Evolutionary conservation across 2,113 vertebrate species (phyloP), one percentile per base, ranked within the genome.

Genomic region (Poicephalus gulielmi): DNA sequence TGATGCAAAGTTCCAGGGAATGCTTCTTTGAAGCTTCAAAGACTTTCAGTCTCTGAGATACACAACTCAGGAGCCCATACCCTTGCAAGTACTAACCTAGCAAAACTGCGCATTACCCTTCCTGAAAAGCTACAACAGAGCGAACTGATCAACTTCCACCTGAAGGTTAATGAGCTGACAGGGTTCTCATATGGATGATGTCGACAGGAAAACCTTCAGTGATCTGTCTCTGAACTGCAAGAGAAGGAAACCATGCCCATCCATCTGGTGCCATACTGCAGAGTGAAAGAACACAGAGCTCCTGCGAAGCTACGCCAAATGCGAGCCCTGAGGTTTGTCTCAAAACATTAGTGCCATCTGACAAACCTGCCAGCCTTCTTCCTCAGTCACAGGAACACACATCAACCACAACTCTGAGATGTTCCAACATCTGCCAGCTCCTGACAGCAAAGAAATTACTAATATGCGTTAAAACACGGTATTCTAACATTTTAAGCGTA

Each of bases 131-230:
- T 35, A 64, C 60, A 31, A 30, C 9, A 15, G 20, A 52, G 52
- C 59, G 35, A 79, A 82, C 39, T 23, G 78, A 60, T 23, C 71
- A 35, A 22, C 83, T 62, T 84, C 92, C 85, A 88, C 87, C 89
- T 78, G 55, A 46, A 83, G 76, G 85, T 88, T 88, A 63, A 84
- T 11, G 67, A 82, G 57, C 85, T 60, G 62, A 49, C 85, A 83
- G 62, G 35, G 39, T 1, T 93, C 88, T 78, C 13, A 1, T 24
- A 33, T 3, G 22, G 84, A 79, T 35, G 17, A 90, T 88, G 75
- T 43, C 95, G 96, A 92, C 88, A 94, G 94, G 94, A 94, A 96
- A 93, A 79, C 79, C 83, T 92, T 27, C 85, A 47, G 66, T 22
- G 67, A 57, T 82, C 82, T 90, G 86, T 83, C 59, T 95, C 81